Evolutionary conservation across 2,888 invertebrate species (phyloP).

Genomic region (Cephus rjabovi): DNA sequence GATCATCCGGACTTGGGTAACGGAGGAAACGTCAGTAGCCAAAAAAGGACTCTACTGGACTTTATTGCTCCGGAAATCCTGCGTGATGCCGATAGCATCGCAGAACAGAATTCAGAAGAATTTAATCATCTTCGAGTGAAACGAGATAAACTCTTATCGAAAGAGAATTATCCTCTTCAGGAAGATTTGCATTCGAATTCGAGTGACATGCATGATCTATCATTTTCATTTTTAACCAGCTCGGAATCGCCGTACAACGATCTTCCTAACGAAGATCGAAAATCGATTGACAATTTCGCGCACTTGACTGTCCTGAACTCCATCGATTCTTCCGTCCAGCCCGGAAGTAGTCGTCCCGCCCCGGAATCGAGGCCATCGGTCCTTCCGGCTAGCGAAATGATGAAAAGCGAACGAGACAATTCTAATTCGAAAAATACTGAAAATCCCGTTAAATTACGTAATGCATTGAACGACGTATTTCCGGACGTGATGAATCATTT

Average conservation of each 20-base stretch:
- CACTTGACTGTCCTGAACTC: too few species aligned
- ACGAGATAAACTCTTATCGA: slow-evolving; percentile 18
- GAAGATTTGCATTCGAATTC: background rate
- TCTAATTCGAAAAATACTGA: background rate
- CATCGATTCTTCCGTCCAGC: too few species aligned
- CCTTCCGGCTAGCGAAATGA: background rate
- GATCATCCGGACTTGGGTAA: background rate
- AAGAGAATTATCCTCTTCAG: too few species aligned
- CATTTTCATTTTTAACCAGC: slow-evolving; percentile 21
- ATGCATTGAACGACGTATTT: slow-evolving; percentile 29
- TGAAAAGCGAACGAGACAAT: slow-evolving; percentile 5
- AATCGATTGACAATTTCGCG: background rate
- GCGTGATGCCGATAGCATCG: slow-evolving; percentile 19
- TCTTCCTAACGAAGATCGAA: slow-evolving; percentile 8
- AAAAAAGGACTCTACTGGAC: slow-evolving; percentile 20
- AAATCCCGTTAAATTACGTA: slow-evolving; percentile 2
- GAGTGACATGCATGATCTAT: slow-evolving; percentile 24
- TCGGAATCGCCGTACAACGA: slow-evolving; percentile 8
- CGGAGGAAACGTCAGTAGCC: slow-evolving; percentile 3
- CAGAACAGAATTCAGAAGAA: slow-evolving; percentile 5
- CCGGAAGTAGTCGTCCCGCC: too few species aligned
- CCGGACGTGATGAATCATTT: slow-evolving; percentile 22
- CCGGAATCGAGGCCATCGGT: too few species aligned
- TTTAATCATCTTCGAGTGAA: slow-evolving; percentile 29
- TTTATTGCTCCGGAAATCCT: slow-evolving; percentile 22